phyloP scores from a whole-genome alignment of 1,140 invertebrate genomes.

The Saccostrea glomerata region DNA sequence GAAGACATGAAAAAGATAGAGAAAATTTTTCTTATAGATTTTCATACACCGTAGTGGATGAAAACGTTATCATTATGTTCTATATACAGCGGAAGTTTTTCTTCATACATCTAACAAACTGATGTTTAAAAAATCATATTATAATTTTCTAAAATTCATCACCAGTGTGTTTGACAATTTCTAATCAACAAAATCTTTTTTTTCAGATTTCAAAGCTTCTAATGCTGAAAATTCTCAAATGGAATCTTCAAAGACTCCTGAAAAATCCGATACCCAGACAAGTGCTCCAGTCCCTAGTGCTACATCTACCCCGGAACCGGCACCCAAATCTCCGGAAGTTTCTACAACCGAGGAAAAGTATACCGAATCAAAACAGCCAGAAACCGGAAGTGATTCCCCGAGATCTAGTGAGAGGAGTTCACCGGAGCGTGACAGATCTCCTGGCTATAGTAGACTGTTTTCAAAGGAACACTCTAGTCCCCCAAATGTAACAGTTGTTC shows the following conservation, averaged over 20 bases:
- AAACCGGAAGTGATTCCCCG: slow-evolving; percentile 48
- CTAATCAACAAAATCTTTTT: neutral
- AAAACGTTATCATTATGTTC: too few relatives aligned
- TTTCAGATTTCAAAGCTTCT: slow-evolving; percentile 31
- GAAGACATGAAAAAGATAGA: neutral
- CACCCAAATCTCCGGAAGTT: neutral
- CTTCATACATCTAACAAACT: too few relatives aligned
- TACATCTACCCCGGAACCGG: neutral
- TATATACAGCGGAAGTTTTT: too few relatives aligned
- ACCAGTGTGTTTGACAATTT: too few relatives aligned
- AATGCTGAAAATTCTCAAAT: slow-evolving; percentile 6
- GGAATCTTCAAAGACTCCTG: neutral
- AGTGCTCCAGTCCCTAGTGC: neutral
- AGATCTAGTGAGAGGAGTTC: slow-evolving; percentile 45
- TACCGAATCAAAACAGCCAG: slow-evolving; percentile 27
- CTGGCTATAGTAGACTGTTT: slow-evolving; percentile 34
- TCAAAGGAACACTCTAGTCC: slow-evolving; percentile 66
- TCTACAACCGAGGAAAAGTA: neutral
- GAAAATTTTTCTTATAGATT: neutral
- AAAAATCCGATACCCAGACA: slow-evolving; percentile 4
- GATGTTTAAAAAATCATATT: too few relatives aligned
- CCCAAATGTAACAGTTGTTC: slow-evolving; percentile 73
- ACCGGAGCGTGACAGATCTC: slow-evolving; percentile 29
- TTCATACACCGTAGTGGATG: too few relatives aligned
- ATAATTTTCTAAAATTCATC: too few relatives aligned